Base-by-base conservation (phyloP, 37 sponge, comb jelly and placozoan species). In the Eunapius fragilis region DNA sequence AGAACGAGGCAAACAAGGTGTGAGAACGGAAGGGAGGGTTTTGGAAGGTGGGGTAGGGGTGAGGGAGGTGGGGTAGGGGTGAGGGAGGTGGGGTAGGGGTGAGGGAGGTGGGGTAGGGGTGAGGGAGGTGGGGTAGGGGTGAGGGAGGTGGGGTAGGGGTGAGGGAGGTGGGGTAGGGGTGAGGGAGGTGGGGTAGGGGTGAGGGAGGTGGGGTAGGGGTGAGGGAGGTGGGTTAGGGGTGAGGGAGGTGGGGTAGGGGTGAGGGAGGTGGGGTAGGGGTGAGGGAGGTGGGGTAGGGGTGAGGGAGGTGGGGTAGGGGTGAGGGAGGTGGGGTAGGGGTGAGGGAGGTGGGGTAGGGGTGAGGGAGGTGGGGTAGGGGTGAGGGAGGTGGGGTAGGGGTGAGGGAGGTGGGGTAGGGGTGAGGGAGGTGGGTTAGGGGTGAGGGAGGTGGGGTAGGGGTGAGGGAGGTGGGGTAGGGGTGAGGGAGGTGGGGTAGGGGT, bases 1-100 rank as follows among this genome's bases (percentile, higher is more conserved):
- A 85, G 71, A 67, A 71, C 23, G 67, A 45, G 31, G 48, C 45
- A 0, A 74, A 87, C 26, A 85, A 81, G 77, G 88, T 87, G 30
- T 23, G 72, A 25, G 24, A 6, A 6, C 1, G 35, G 17, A 19
- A 11, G 58, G 58, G 14, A 19, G 22, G 38, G 26, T 2, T n/a
- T n/a, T n/a, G n/a, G n/a, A n/a, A n/a, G n/a, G n/a, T n/a, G 6
- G 33, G n/a, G 49, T 17, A 71, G 30, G 30, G 6, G 72, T 37
- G 27, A 28, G 26, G 9, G 67, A 37, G 9, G n/a, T 11, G 27
- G 36, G 50, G 37, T 7, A 50, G 25, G 26, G n/a, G 67, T 45
- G 5, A 25, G 67, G 7, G 4, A 78, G 25, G 22, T 35, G 50
- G 41, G 30, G 82, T 6, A 50, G 12, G 72, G 31, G 27, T 70